Base-by-base conservation (phyloP, 2,888 invertebrate species). In the Eupithecia abbreviata region DNA sequence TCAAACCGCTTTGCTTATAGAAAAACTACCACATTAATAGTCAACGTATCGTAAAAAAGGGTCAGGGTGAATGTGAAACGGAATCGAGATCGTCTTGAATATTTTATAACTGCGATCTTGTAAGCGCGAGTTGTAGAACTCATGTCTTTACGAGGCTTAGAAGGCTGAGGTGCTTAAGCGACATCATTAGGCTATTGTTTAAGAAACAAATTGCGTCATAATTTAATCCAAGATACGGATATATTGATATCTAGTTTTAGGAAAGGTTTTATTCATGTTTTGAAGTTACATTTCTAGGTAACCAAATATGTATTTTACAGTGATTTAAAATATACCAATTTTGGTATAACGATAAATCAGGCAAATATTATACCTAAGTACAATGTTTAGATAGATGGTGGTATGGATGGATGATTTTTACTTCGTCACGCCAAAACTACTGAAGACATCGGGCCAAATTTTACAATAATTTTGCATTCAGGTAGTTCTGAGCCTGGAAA, bases 31-130 rank as follows among this genome's bases (percentile, higher is more conserved):
- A 81, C 84, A 86, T 84, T 86, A 87, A 86, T 85, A 85, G 85
- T 83, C 80, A 78, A 84, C 84, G 86, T 85, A 85, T 88, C 87
- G 86, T 88, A 89, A 89, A 90, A 91, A 90, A 88, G 84, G 87
- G 84, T 82, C 78, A 77, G 83, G 82, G 85, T 86, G 86, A 87
- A 87, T 89, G 87, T 89, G 90, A 90, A 91, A 90, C 87, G 83
- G 87, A 89, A 89, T 89, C 87, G 88, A 87, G 87, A 88, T 83
- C 85, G 85, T 89, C 86, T 85, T 91, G 90, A 92, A 90, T 92
- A 90, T 92, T 91, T 91, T 91, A 92, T 90, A 87, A 82, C 85
- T 78, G 82, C 86, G 89, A 88, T 91, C 88, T 88, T 87, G 88
- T 88, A 87, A 86, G 84, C 85, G 85, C 83, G 85, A 86, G 87